Evolutionary conservation across 2,113 vertebrate genomes (phyloP).

Genomic region (Osmerus eperlanus): DNA sequence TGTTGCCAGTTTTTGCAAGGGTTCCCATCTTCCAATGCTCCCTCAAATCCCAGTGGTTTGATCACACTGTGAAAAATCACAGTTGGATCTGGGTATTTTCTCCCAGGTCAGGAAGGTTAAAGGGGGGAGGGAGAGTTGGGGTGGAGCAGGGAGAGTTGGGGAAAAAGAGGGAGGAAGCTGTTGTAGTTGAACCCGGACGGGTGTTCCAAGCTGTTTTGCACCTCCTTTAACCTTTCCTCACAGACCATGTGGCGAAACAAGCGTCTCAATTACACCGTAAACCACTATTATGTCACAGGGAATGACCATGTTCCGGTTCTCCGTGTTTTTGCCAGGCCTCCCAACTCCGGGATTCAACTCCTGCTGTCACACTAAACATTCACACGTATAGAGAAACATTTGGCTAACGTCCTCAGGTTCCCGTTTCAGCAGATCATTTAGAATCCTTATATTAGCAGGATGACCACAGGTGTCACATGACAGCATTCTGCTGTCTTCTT

Average conservation of each 20-base stretch:
- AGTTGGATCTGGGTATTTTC: constrained; percentile 47
- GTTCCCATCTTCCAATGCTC: constrained; percentile 38
- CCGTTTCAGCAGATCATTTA: background rate
- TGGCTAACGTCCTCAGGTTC: background rate
- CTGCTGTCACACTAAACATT: background rate
- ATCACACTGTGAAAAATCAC: constrained; percentile 58
- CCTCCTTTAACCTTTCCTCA: constrained; percentile 32
- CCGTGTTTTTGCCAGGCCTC: background rate
- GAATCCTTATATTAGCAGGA: no score
- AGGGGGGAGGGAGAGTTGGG: background rate
- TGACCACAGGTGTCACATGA: background rate
- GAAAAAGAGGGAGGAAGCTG: constrained; percentile 24
- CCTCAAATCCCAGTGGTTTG: constrained; percentile 54
- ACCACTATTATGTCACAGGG: constrained; percentile 5
- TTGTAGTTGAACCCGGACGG: constrained; percentile 35
- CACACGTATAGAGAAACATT: background rate
- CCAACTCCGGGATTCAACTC: background rate
- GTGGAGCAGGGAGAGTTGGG: background rate
- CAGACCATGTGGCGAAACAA: constrained; percentile 30
- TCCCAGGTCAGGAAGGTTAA: constrained; percentile 28
- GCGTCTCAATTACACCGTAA: constrained; percentile 7
- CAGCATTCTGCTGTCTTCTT: no score
- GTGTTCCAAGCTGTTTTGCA: constrained; percentile 31
- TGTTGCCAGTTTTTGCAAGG: constrained; percentile 28
- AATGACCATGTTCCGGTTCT: background rate